Base-by-base conservation (phyloP, 2,797 vertebrate genomes). In the Holocentrus rufus region DNA sequence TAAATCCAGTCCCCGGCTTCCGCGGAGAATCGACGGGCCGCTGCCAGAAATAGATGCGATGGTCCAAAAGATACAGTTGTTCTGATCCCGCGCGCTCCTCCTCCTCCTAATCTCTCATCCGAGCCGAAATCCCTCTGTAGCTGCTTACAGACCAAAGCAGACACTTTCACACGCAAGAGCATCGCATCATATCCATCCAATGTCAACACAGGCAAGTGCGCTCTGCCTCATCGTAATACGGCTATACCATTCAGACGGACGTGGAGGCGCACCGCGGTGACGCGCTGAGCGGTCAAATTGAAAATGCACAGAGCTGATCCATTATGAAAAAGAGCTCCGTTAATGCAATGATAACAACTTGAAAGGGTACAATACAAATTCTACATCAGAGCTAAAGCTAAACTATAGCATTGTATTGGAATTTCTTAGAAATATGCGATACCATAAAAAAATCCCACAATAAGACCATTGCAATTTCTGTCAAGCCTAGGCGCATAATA, bases 1-100 rank as follows among this genome's bases (percentile, higher is more conserved):
- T 56, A 87, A 92, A 91, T 90, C 88, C 89, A 92, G 83, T 80
- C 86, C 88, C 83, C 65, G 90, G 92, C 89, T 90, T 80, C 80
- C 62, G 68, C 42, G 10, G 79, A 65, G 22, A n/a, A 46, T 65
- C 76, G 53, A 71, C 72, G 81, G 90, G 87, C 91, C 88, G 81
- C 77, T 34, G 76, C 79, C 76, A 34, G 65, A 74, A 71, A 85
- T 2, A 62, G 76, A 87, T 74, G 78, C 71, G 83, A 83, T 50
- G 76, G 55, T 82, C 20, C 59, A n/a, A 79, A 56, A 66, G 55
- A 80, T 53, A 39, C 34, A 15, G 9, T 52, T 22, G 47, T 39
- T 11, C 50, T 44, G 74, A 62, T 61, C 69, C 58, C 49, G 54
- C 1, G 23, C 69, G 64, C 64, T 56, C 56, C 67, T 82, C 69